Evolutionary conservation across 2,797 vertebrate genomes (phyloP), one percentile per base, ranked within the genome.

Genomic region (Phoxinus dragarum): DNA sequence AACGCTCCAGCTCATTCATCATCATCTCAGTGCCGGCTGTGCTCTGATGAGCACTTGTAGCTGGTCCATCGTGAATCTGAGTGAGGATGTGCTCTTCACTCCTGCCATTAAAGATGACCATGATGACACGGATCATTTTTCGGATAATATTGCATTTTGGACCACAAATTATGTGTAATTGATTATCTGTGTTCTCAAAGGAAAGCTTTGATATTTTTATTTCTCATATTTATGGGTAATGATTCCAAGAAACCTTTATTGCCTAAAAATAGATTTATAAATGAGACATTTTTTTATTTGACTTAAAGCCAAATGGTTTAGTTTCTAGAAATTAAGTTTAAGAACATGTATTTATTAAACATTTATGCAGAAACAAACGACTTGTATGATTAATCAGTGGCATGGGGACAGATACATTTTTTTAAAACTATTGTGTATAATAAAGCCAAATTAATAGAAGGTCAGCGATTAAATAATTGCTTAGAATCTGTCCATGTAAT

Each of bases 11-110:
- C 80, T 81, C 80, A 42, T 81, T 71, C 79, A 23, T 81, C 80
- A 56, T 56, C 34, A 54, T 68, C 34, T 66, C 38, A 1, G 8
- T n/a, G 44, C 67, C 31, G 12, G 42, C 42, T n/a, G 34, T 31
- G 56, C 42, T 79, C 68, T 71, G 79, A 61, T 82, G 78, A 68
- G 19, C 34, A 44, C 16, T 49, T 86, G 40, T 14, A 44, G 61
- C 31, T 40, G 66, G 16, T 89, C 95, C 94, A 88, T 94, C 95
- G 21, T 95, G 95, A 42, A 95, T 94, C 88, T 95, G 95, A 88
- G 96, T 96, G 86, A 95, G 94, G 74, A 92, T 90, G 1, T 96
- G 94, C 69, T 96, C 95, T 38, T 96, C 95, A 79, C 95, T 95
- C 90, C 96, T 97, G 78, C 19, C 40, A 71, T 52, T 34, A 49